These are phyloP conservation scores for Remorina albescens DNA, from an alignment of 2,797 vertebrate species.

Conservation along the genomic window DNA sequence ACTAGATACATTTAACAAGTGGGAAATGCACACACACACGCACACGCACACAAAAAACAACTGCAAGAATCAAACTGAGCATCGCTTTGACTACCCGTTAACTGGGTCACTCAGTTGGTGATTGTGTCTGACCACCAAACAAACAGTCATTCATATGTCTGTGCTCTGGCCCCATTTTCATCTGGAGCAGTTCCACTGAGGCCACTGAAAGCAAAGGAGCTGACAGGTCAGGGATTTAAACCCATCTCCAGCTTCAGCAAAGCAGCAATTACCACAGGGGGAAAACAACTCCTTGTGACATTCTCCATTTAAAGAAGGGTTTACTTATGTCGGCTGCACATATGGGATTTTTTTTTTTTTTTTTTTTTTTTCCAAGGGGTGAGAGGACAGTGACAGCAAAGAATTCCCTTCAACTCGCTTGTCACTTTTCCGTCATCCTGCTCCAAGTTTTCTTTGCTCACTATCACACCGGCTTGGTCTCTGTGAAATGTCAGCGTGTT, in stretches of 20 bases:
- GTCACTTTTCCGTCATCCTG: slow-evolving; percentile 75
- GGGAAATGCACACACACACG: slow-evolving; percentile 38
- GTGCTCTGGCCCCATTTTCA: slow-evolving; percentile 80
- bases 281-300: slow-evolving; percentile 73
- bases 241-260: slow-evolving; percentile 73
- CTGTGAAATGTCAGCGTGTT: slow-evolving; percentile 68
- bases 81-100: slow-evolving; percentile 74
- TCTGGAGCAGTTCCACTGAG: slow-evolving; percentile 82
- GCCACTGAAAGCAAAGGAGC: slow-evolving; percentile 78
- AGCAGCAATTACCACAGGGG: slow-evolving; percentile 72
- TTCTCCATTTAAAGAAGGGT: slow-evolving; percentile 65
- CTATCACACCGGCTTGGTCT: slow-evolving; percentile 73
- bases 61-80: slow-evolving; percentile 70
- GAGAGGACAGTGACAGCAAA: slow-evolving; percentile 79
- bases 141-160: slow-evolving; percentile 83
- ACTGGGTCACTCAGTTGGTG: slow-evolving; percentile 81
- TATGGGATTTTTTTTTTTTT: slow-evolving; percentile 41
- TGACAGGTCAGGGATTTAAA: slow-evolving; percentile 82
- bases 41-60: slow-evolving; percentile 28
- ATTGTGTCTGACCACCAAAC: slow-evolving; percentile 84
- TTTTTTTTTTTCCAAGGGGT: slow-evolving; percentile 30
- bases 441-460: slow-evolving; percentile 70
- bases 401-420: slow-evolving; percentile 82
- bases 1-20: slow-evolving; percentile 50
- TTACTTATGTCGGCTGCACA: slow-evolving; percentile 75